Conservation (phyloP, 2,888 invertebrate genomes). For the Margaritifera margaritifera region DNA sequence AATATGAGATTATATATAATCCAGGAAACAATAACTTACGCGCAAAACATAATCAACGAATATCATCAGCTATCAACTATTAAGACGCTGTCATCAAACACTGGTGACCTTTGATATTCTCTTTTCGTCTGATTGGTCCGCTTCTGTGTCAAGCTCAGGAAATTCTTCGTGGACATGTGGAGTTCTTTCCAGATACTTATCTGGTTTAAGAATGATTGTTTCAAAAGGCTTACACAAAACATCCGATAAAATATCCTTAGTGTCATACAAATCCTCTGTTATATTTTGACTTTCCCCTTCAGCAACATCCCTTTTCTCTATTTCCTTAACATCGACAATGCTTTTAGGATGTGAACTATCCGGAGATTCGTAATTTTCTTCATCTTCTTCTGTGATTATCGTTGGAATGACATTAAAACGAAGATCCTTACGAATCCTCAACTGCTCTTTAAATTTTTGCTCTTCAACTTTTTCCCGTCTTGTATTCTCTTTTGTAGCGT, state of each 20-base stretch:
- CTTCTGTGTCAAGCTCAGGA: too few species aligned
- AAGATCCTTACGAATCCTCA: conserved; percentile 40
- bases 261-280: too few species aligned
- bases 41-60: too few species aligned
- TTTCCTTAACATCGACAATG: not conserved
- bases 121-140: too few species aligned
- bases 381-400: conserved; percentile 35
- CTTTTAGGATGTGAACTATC: conserved; percentile 1
- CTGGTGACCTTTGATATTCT: conserved; percentile 48
- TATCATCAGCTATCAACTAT: too few species aligned
- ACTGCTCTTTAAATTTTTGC: conserved; percentile 14
- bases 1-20: too few species aligned
- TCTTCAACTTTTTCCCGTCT: conserved; percentile 15
- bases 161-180: too few species aligned
- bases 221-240: too few species aligned
- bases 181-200: too few species aligned
- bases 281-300: not conserved
- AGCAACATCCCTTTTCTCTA: conserved; percentile 2
- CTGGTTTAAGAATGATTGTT: too few species aligned
- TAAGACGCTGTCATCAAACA: conserved; percentile 31
- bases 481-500: conserved; percentile 42
- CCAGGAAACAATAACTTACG: too few species aligned
- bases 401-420: conserved; percentile 44
- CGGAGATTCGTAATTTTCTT: conserved; percentile 29
- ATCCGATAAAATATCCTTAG: too few species aligned